A percentile compares a stretch with the other conserved stretches of the same genome.
phyloP scores from a whole-genome alignment of 2,113 vertebrate species.

The Jacana jacana region DNA sequence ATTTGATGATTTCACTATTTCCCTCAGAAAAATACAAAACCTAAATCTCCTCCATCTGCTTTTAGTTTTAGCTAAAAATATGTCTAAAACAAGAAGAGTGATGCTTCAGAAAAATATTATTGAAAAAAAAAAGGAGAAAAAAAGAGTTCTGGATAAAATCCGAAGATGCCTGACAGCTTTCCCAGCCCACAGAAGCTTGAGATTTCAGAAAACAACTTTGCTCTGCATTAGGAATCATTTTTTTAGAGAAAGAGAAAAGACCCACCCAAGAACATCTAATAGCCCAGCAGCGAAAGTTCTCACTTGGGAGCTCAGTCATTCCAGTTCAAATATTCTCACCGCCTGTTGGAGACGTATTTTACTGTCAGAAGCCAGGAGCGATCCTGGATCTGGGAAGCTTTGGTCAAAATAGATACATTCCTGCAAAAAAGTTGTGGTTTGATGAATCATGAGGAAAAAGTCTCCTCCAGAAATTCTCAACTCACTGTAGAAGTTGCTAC shows the following conservation, averaged over 20 bases:
- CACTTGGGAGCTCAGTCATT: neutral
- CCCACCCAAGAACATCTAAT: slow-evolving; percentile 20
- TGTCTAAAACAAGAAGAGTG: neutral
- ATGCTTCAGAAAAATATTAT: neutral
- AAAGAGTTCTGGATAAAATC: neutral
- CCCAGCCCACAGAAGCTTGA: slow-evolving; percentile 40
- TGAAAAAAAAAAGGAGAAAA: neutral
- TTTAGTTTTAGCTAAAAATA: slow-evolving; percentile 45
- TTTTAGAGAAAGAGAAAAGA: neutral
- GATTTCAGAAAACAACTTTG: slow-evolving; percentile 18
- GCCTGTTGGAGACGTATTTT: neutral
- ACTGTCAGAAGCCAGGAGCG: neutral
- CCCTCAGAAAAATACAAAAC: neutral
- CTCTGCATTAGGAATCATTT: neutral
- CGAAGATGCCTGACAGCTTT: slow-evolving; percentile 21
- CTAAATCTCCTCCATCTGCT: slow-evolving; percentile 39
- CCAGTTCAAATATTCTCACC: slow-evolving; percentile 37
- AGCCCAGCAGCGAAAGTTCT: neutral
- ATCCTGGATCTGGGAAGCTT: neutral
- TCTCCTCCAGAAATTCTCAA: neutral
- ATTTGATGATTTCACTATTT: slow-evolving; percentile 30
- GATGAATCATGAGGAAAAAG: slow-evolving; percentile 24
- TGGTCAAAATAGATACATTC: neutral
- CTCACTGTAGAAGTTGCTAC: neutral
- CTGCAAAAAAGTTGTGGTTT: neutral